Base-by-base conservation (phyloP, 2,113 vertebrate genomes). In the Madoqua kirkii region DNA sequence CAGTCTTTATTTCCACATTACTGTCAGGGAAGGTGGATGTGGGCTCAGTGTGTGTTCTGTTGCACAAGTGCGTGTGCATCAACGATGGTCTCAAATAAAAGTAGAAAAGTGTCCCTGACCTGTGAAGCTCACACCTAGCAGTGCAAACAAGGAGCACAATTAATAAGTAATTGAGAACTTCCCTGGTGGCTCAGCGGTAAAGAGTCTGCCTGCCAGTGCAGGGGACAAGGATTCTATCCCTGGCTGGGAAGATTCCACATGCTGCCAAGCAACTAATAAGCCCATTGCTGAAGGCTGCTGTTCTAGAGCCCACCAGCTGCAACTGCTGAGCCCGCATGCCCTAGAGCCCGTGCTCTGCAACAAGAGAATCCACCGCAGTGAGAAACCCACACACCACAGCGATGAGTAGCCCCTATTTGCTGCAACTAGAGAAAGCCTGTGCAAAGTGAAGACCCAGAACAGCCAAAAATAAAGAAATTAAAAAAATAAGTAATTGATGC, bases 41-140 rank as follows among this genome's bases (percentile, higher is more conserved):
- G 5, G 10, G 1, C 0, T 15, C 21, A 1, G 7, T 33, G 43
- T 5, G 45, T 27, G 33, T 33, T 15, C 5, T 40, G 78, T 16
- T 3, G 36, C 59, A 8, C 3, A 4, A 71, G 33, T 45, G 48
- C 0, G 0, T 14, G 31, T 6, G 48, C 5, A 4, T 57, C 57
- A 29, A 21, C 7, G 5, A 33, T 7, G n/a, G 43, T 4, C 33
- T 14, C 33, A 19, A 2, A 21, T 14, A 29, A 25, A 25, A 74
- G 50, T 7, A 7, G 45, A 11, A 54, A 54, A 33, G 43, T 21
- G 31, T 21, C 40, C 78, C 62, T 36, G 87, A 40, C 79, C 79
- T 6, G 1, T 6, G 89, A 40, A 5, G 57, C 83, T 57, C 57
- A 12, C 5, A 3, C 6, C 13, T 7, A 7, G 59, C 1, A 19